Evolutionary conservation across 1,140 invertebrate genomes (phyloP).

Genomic region (Lordiphosa collinella): DNA sequence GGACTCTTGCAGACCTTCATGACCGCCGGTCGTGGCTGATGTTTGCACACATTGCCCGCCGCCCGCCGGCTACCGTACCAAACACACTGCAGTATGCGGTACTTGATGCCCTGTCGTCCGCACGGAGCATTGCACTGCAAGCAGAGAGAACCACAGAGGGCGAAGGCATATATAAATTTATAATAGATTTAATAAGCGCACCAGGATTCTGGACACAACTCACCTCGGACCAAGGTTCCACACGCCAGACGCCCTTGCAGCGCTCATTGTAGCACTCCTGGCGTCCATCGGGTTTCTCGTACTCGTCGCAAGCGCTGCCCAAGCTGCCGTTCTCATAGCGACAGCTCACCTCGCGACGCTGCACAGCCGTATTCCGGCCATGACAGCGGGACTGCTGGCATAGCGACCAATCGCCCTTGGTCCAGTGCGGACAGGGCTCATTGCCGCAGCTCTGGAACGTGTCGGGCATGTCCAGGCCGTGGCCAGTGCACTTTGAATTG

Average conservation of each 20-base stretch:
- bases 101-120: slow-evolving; percentile 86
- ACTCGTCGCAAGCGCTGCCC: slow-evolving; percentile 84
- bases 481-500: slow-evolving; percentile 85
- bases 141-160: slow-evolving; percentile 1
- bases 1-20: slow-evolving; percentile 87
- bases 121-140: slow-evolving; percentile 89
- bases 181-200: slow-evolving; percentile 19
- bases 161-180: slow-evolving; percentile 11
- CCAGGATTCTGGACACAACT: slow-evolving; percentile 30
- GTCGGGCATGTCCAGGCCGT: slow-evolving; percentile 83
- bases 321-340: slow-evolving; percentile 84
- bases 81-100: slow-evolving; percentile 91
- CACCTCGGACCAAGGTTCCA: slow-evolving; percentile 93
- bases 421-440: slow-evolving; percentile 87
- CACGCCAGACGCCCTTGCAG: slow-evolving; percentile 91
- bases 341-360: slow-evolving; percentile 87
- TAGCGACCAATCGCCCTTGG: slow-evolving; percentile 85
- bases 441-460: slow-evolving; percentile 86
- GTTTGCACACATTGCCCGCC: slow-evolving; percentile 89
- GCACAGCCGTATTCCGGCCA: slow-evolving; percentile 89
- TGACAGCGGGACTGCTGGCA: slow-evolving; percentile 88
- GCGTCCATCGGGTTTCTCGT: slow-evolving; percentile 84
- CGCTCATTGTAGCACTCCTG: slow-evolving; percentile 89
- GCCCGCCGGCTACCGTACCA: slow-evolving; percentile 91
- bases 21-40: slow-evolving; percentile 86